These are phyloP conservation scores for Chelonoidis abingdonii DNA, from an alignment of 2,113 vertebrate species.

Conservation along the genomic window DNA sequence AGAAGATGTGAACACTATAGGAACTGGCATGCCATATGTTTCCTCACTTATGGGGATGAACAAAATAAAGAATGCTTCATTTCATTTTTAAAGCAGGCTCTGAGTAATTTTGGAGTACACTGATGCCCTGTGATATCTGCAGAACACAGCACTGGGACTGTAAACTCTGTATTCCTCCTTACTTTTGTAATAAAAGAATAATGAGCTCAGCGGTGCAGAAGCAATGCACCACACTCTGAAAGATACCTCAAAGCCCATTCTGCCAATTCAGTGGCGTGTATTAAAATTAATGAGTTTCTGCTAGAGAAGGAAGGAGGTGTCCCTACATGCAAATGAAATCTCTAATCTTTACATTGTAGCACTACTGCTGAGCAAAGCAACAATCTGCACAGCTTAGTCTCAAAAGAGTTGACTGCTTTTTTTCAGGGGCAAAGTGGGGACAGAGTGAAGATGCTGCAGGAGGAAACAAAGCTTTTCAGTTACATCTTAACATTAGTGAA, in stretches of 20 bases:
- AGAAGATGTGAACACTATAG: not conserved
- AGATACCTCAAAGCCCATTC: conserved; percentile 37
- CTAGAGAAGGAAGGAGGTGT: conserved; percentile 17
- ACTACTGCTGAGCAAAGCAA: not conserved
- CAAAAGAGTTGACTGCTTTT: not conserved
- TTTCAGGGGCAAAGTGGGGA: not conserved
- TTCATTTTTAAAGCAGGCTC: not conserved
- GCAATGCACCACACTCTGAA: conserved; percentile 29
- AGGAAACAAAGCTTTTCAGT: not conserved
- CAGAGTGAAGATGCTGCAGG: not conserved
- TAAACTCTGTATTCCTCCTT: conserved; percentile 16
- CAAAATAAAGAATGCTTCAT: conserved; percentile 4
- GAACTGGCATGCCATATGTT: not conserved
- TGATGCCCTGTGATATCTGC: conserved; percentile 17
- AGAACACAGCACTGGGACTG: conserved; percentile 1
- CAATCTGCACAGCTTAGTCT: conserved; percentile 1
- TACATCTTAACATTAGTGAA: conserved; percentile 47
- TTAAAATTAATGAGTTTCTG: conserved; percentile 61
- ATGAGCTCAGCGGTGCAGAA: conserved; percentile 38
- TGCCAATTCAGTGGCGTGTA: conserved; percentile 15
- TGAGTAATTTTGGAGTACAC: not conserved
- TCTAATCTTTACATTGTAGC: conserved; percentile 31
- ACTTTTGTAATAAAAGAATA: conserved; percentile 60
- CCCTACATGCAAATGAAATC: conserved; percentile 31
- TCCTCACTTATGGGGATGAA: not conserved